phyloP scores from a whole-genome alignment of 2,797 vertebrate species.

The Oreochromis mossambicus region DNA sequence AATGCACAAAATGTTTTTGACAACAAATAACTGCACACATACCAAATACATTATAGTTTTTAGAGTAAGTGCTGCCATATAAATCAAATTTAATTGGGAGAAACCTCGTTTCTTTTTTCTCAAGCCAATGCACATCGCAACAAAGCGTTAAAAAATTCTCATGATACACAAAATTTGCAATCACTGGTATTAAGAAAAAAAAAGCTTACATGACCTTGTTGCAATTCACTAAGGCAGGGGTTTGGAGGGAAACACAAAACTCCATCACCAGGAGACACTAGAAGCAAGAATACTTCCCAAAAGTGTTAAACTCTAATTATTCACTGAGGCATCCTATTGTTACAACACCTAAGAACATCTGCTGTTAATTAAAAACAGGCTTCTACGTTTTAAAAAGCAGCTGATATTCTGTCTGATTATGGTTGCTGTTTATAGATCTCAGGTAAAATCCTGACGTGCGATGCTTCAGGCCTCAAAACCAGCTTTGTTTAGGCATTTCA shows the following conservation, averaged over 20 bases:
- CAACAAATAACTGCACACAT: background rate
- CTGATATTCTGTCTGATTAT: conserved; percentile 23
- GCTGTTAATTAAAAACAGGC: conserved; percentile 61
- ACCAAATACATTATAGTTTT: background rate
- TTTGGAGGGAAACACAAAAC: conserved; percentile 8
- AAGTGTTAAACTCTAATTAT: conserved; percentile 42
- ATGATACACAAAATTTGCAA: background rate
- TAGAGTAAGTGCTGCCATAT: conserved; percentile 4
- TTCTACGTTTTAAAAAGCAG: conserved; percentile 32
- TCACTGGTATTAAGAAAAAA: background rate
- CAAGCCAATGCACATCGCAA: conserved; percentile 19
- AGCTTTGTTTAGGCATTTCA: conserved; percentile 1
- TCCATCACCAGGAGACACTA: conserved; percentile 9
- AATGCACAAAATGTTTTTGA: background rate
- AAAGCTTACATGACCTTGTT: background rate
- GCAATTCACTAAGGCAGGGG: background rate
- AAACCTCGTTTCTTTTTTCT: conserved; percentile 2
- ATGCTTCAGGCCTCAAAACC: conserved; percentile 15
- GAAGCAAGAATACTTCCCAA: conserved; percentile 16
- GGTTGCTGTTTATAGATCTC: conserved; percentile 3
- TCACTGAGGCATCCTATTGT: conserved; percentile 38
- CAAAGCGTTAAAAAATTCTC: background rate
- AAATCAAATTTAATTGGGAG: conserved; percentile 47
- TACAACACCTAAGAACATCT: conserved; percentile 36
- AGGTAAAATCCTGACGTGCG: conserved; percentile 1